A percentile compares a stretch with the other conserved stretches of the same genome.
phyloP scores from a whole-genome alignment of 1,140 invertebrate species.

The Drosophila sproati region DNA sequence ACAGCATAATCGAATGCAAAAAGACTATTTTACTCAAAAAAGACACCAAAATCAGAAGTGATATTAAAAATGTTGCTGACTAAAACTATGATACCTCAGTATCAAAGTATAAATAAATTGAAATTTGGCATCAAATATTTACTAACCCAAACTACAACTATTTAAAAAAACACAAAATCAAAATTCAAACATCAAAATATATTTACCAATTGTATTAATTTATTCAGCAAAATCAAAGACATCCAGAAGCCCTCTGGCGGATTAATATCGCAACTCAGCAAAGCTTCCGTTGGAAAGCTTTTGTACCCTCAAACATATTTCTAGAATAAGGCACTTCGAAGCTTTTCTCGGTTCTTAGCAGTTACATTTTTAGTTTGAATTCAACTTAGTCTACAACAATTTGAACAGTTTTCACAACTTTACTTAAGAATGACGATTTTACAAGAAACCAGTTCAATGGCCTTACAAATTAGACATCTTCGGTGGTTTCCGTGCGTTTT shows the following conservation, averaged over 20 bases:
- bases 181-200: neutral
- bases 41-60: no score
- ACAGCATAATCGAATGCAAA: no score
- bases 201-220: conserved; percentile 21
- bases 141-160: neutral
- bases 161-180: no score
- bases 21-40: no score
- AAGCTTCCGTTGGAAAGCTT: conserved; percentile 27
- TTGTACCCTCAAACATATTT: neutral
- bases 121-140: no score
- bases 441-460: neutral
- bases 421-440: conserved; percentile 19
- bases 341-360: conserved; percentile 33
- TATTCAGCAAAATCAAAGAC: conserved; percentile 13
- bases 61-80: no score
- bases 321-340: conserved; percentile 18
- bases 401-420: conserved; percentile 22
- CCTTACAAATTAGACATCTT: conserved; percentile 32
- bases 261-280: conserved; percentile 11
- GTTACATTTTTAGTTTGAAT: conserved; percentile 36
- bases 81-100: no score
- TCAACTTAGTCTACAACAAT: conserved; percentile 44
- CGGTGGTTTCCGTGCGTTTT: conserved; percentile 41
- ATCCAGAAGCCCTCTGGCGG: conserved; percentile 27
- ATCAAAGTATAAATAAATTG: no score